A percentile compares a stretch with the other conserved stretches of the same genome.
These are phyloP conservation scores for Phrynocephalus guinanensis DNA, from an alignment of 2,797 vertebrate species.

Conservation along the genomic window DNA sequence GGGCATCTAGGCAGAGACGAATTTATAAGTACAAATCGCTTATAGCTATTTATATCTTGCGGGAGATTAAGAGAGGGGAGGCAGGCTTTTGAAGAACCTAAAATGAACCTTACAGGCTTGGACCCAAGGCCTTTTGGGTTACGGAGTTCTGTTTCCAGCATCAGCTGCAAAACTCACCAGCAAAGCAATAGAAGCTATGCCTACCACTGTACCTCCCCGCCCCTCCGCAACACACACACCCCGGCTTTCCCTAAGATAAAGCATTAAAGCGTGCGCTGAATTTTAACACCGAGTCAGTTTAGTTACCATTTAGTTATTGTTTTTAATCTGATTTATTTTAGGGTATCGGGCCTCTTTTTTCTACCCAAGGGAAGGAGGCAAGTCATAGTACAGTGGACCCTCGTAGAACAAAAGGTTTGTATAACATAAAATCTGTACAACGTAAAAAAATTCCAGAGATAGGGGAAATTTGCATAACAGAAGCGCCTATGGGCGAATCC, in stretches of 20 bases:
- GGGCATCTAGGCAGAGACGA: too few relatives aligned
- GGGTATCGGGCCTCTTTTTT: background rate
- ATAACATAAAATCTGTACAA: too few relatives aligned
- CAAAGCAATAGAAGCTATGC: background rate
- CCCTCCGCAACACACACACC: too few relatives aligned
- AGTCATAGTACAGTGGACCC: too few relatives aligned
- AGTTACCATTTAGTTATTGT: background rate
- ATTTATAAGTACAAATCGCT: too few relatives aligned
- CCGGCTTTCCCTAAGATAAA: background rate
- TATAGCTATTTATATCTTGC: too few relatives aligned
- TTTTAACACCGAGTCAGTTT: background rate
- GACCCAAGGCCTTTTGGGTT: background rate
- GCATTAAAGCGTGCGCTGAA: background rate
- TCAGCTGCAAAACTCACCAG: background rate
- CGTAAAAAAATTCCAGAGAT: too few relatives aligned
- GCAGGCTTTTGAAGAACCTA: background rate
- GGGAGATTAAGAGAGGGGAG: too few relatives aligned
- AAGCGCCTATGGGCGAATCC: too few relatives aligned
- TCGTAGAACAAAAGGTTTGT: too few relatives aligned
- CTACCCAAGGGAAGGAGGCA: background rate
- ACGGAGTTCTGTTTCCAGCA: background rate
- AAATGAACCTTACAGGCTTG: background rate
- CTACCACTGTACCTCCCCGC: too few relatives aligned
- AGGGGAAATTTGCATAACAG: too few relatives aligned
- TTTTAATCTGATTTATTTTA: background rate